A percentile compares a stretch with the other conserved stretches of the same genome.
Conservation (phyloP, 2,113 vertebrate genomes). For the Cavia porcellus region DNA sequence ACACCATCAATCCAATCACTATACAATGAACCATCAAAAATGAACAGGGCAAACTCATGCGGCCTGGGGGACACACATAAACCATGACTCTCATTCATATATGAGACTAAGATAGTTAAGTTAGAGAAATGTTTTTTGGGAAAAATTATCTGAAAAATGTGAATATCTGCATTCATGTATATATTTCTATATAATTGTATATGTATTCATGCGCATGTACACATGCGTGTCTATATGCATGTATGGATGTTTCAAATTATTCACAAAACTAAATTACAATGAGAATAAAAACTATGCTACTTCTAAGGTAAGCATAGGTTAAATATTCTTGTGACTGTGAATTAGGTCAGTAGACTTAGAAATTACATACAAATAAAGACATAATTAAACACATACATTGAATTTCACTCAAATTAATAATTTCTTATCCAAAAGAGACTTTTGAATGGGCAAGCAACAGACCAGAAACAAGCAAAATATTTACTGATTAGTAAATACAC, state of each 20-base stretch:
- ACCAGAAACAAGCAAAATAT: constrained; percentile 41
- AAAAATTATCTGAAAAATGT: neutral
- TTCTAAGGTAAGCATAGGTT: neutral
- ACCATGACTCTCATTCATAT: too few relatives aligned
- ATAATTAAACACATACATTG: neutral
- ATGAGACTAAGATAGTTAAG: neutral
- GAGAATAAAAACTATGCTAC: neutral
- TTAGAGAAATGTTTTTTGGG: neutral
- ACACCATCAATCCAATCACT: too few relatives aligned
- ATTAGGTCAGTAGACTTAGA: constrained; percentile 1
- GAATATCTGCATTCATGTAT: neutral
- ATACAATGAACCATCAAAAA: too few relatives aligned
- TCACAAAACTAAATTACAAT: constrained; percentile 17
- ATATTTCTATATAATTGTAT: neutral
- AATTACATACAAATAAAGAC: neutral
- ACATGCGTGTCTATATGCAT: neutral
- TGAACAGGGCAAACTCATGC: too few relatives aligned
- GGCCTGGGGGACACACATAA: too few relatives aligned
- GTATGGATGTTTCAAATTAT: neutral
- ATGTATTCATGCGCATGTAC: too few relatives aligned
- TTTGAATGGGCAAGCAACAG: neutral
- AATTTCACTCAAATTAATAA: constrained; percentile 23
- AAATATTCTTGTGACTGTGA: neutral
- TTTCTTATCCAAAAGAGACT: constrained; percentile 8
- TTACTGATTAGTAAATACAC: constrained; percentile 25